Evolutionary conservation across 37 sponge, comb jelly and placozoan genomes (phyloP).

Genomic region (Agelas oroides): DNA sequence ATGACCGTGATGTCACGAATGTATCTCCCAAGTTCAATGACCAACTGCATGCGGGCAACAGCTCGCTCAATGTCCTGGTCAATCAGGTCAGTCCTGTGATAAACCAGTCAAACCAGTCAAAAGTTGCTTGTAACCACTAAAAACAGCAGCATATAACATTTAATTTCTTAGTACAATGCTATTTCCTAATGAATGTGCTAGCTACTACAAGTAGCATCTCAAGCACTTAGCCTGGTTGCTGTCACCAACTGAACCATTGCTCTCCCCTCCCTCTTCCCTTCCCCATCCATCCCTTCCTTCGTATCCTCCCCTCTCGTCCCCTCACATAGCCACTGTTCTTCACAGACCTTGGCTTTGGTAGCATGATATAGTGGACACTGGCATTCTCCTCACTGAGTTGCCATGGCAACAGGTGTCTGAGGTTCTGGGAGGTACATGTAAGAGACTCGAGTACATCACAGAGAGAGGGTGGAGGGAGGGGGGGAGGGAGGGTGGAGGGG

Average conservation of each 20-base stretch:
- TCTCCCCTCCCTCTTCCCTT: no score
- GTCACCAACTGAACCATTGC: no score
- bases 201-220: no score
- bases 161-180: no score
- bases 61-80: conserved; percentile 80
- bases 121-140: not conserved
- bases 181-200: no score
- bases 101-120: not conserved
- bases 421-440: conserved; percentile 4
- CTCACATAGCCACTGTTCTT: no score
- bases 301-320: no score
- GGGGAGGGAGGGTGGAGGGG: not conserved
- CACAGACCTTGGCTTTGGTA: conserved; percentile 75
- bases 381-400: conserved; percentile 60
- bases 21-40: conserved; percentile 90
- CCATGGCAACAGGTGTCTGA: conserved; percentile 59
- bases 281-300: no score
- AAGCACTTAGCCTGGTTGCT: no score
- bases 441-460: not conserved
- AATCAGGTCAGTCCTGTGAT: conserved; percentile 76
- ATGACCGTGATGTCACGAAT: conserved; percentile 91
- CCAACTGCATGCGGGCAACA: conserved; percentile 90
- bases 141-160: no score
- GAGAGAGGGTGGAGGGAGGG: not conserved
- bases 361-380: conserved; percentile 88